phyloP scores from a whole-genome alignment of 1,140 invertebrate species.

The Condylostylus longicornis region DNA sequence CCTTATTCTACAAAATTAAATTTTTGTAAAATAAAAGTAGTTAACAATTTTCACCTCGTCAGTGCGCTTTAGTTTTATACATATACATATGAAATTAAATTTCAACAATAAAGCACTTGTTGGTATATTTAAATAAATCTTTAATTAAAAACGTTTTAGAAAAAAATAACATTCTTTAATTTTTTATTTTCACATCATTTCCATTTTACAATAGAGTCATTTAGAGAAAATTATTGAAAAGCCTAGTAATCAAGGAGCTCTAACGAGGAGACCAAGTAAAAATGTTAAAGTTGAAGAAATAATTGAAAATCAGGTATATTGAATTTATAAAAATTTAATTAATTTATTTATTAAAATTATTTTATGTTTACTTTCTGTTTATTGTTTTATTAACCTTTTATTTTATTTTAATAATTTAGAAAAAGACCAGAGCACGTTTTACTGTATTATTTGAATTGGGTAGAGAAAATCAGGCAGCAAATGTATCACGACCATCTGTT shows the following conservation, averaged over 20 bases:
- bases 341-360: neutral
- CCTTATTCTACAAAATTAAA: too few relatives aligned
- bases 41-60: too few relatives aligned
- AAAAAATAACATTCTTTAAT: neutral
- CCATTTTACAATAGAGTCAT: slow-evolving; percentile 56
- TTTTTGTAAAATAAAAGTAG: too few relatives aligned
- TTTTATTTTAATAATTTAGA: slow-evolving; percentile 10
- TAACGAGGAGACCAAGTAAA: slow-evolving; percentile 54
- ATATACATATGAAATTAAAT: too few relatives aligned
- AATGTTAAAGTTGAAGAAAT: slow-evolving; percentile 55
- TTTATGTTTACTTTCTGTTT: neutral
- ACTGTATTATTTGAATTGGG: slow-evolving; percentile 67
- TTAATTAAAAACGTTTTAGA: too few relatives aligned
- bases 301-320: slow-evolving; percentile 40
- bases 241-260: slow-evolving; percentile 44
- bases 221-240: slow-evolving; percentile 66
- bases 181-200: neutral
- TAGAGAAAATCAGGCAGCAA: slow-evolving; percentile 32
- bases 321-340: slow-evolving; percentile 1
- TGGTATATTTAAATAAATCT: too few relatives aligned
- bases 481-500: slow-evolving; percentile 26
- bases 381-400: neutral
- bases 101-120: too few relatives aligned
- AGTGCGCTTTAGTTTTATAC: too few relatives aligned
- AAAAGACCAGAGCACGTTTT: slow-evolving; percentile 46